Conservation (phyloP, 2,888 invertebrate species). For the Nineta flava region DNA sequence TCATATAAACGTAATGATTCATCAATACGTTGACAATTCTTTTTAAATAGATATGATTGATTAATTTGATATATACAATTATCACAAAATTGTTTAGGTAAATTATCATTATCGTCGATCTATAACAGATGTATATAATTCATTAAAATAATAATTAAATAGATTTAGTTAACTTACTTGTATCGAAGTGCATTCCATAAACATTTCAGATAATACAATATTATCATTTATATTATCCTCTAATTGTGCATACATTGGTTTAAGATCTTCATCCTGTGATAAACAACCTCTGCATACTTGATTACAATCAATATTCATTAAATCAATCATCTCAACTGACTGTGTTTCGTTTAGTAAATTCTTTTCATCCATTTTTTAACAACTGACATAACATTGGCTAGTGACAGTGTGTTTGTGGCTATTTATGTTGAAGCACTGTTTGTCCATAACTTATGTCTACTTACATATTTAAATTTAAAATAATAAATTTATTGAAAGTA, state of each 20-base stretch:
- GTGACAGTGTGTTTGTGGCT: too few relatives aligned
- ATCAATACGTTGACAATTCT: background rate
- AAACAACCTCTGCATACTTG: background rate
- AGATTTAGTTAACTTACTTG: background rate
- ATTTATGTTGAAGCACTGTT: too few relatives aligned
- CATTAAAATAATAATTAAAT: background rate
- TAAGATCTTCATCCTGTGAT: background rate
- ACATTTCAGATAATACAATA: background rate
- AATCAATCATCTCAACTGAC: too few relatives aligned
- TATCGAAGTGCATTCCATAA: background rate
- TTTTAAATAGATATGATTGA: slow-evolving; percentile 3
- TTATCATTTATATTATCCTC: too few relatives aligned
- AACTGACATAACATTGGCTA: too few relatives aligned
- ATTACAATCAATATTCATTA: background rate
- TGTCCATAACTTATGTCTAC: too few relatives aligned
- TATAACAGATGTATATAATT: background rate
- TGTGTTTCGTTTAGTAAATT: too few relatives aligned
- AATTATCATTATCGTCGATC: background rate
- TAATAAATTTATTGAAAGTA: too few relatives aligned
- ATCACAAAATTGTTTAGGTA: background rate
- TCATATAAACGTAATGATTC: slow-evolving; percentile 1
- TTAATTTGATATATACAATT: slow-evolving; percentile 1
- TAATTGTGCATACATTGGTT: background rate
- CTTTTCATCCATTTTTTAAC: too few relatives aligned
- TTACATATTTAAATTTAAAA: too few relatives aligned